Base-by-base conservation (phyloP, 35 echinoderm and acorn worm species). In the Nesometra sesokonis region DNA sequence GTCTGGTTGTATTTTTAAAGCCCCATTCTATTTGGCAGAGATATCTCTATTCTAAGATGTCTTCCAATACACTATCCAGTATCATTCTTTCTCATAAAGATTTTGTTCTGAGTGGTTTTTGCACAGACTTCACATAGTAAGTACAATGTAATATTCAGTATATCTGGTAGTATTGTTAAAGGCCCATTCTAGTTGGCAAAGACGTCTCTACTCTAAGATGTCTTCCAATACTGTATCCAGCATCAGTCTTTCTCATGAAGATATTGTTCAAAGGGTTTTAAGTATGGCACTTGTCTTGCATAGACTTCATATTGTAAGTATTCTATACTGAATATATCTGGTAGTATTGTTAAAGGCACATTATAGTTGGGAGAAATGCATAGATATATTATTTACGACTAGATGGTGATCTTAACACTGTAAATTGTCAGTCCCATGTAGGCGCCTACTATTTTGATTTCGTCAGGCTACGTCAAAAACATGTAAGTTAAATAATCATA, bases 41-140 rank as follows among this genome's bases (percentile, higher is more conserved):
- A n/a, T n/a, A n/a, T n/a, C 82, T 99, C 32, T 99, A 94, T 85
- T 89, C 86, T 33, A 94, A 99, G 88, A 94, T 94, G 90, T 93
- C 96, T 2, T 81, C 86, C 29, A 94, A 84, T 39, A 67, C 7
- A 2, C 23, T 67, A 27, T 67, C 52, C 52, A 67, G 23, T 27
- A 27, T 67, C 52, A 67, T 5, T 67, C 52, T 67, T 67, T 27
- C 52, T 67, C 8, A 85, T 39, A 88, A 89, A 19, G 87, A 92
- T 86, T 67, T 91, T 11, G 90, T 93, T 36, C 90, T 89, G 33
- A 94, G 90, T 77, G 94, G 94, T 77, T 82, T 94, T 47, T 99
- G 7, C 85, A 99, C 76, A 86, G 93, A 80, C 90, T 99, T 19
- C 87, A 94, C 77, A 32, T 86, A 86, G 96, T 99, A 37, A 93